These are phyloP conservation scores for Steromphala cineraria DNA, from an alignment of 2,888 invertebrate genomes.

Conservation along the genomic window DNA sequence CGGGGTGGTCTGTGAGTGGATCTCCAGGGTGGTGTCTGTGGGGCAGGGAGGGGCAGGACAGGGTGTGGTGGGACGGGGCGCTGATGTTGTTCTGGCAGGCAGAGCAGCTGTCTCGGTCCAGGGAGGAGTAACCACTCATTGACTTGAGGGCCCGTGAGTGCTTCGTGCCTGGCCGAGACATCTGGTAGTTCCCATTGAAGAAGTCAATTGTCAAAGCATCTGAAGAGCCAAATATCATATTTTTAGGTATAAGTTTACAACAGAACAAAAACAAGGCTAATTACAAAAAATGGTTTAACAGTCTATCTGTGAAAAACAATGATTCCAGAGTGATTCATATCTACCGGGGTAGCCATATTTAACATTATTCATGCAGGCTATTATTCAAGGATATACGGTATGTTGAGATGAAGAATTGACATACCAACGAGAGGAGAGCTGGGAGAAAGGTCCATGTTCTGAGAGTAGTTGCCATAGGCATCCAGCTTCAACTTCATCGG, in stretches of 20 bases:
- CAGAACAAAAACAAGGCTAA: not conserved
- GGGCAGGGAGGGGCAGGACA: conserved; percentile 30
- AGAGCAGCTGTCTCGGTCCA: not conserved
- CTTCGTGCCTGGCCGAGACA: not conserved
- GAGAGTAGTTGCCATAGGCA: not conserved
- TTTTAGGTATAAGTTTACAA: not conserved
- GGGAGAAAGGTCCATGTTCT: conserved; percentile 29
- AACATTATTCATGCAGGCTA: no score
- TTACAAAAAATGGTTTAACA: not conserved
- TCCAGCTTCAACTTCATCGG: conserved; percentile 14
- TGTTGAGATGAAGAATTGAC: conserved; percentile 14
- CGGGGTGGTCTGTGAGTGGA: conserved; percentile 20
- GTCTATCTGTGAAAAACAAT: no score
- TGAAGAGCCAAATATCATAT: conserved; percentile 34
- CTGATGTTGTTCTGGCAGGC: not conserved
- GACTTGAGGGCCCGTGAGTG: not conserved
- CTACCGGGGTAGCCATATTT: no score
- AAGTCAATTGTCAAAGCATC: conserved; percentile 63
- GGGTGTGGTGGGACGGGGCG: conserved; percentile 1
- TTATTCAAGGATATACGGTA: no score
- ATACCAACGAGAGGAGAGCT: conserved; percentile 63
- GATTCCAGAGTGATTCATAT: not conserved
- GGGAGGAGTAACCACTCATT: not conserved
- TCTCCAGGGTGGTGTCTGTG: not conserved
- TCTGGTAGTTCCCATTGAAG: conserved; percentile 40